Percentiles rank a stretch among this genome's conserved stretches.
Evolutionary conservation across 2,888 invertebrate species (phyloP).

Genomic region (Actias luna): DNA sequence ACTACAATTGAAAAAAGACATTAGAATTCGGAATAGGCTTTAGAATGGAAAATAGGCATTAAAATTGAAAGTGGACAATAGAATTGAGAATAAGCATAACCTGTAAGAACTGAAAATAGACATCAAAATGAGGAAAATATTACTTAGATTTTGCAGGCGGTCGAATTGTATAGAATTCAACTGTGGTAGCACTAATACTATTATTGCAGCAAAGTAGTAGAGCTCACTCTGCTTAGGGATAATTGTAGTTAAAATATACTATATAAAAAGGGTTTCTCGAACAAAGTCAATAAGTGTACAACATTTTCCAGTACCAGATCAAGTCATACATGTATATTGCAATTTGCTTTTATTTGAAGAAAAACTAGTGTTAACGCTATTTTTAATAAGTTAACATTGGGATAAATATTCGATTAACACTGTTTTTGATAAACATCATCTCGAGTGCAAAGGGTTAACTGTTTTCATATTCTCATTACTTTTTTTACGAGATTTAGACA

Average conservation of each 20-base stretch:
- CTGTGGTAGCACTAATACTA: neutral
- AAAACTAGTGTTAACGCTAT: too few species aligned
- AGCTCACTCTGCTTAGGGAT: neutral
- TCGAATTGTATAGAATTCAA: neutral
- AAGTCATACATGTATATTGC: too few species aligned
- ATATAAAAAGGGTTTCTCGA: neutral
- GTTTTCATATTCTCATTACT: neutral
- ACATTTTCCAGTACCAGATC: too few species aligned
- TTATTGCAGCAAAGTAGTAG: neutral
- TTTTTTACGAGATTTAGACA: neutral
- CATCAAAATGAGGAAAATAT: too few species aligned
- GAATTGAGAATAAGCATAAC: neutral
- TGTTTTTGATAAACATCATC: neutral
- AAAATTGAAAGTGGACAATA: neutral
- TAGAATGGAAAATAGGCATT: neutral
- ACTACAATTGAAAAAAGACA: neutral
- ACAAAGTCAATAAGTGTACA: too few species aligned
- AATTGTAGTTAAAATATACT: neutral
- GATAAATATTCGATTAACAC: neutral
- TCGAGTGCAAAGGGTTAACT: neutral
- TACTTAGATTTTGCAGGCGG: neutral
- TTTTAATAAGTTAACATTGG: neutral
- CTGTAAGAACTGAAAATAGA: neutral
- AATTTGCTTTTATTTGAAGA: too few species aligned
- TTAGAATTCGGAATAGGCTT: neutral